These are phyloP conservation scores for Rhinatrema bivittatum DNA, from an alignment of 2,797 vertebrate genomes.

Conservation along the genomic window DNA sequence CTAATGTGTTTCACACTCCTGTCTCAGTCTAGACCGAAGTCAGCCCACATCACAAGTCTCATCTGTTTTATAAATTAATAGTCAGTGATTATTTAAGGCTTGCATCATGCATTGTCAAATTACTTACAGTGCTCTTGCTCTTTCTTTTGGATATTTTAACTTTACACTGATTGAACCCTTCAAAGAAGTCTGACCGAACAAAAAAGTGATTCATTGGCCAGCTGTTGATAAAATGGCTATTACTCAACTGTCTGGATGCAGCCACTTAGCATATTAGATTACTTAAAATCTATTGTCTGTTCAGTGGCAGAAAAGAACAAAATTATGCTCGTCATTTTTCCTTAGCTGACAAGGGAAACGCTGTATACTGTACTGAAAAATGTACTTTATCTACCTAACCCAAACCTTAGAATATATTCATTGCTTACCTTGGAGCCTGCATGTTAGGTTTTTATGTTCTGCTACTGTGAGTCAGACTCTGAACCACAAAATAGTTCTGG, in stretches of 20 bases:
- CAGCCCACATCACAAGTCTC: conserved; percentile 48
- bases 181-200: conserved; percentile 33
- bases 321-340: conserved; percentile 23
- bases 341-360: conserved; percentile 25
- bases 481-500: too few relatives aligned
- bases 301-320: conserved; percentile 33
- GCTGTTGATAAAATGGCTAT: conserved; percentile 51
- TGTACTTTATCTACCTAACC: too few relatives aligned
- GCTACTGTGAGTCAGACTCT: background rate
- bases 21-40: conserved; percentile 64
- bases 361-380: conserved; percentile 6
- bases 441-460: background rate
- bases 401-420: conserved; percentile 6
- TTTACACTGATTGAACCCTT: conserved; percentile 43
- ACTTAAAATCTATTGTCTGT: conserved; percentile 36
- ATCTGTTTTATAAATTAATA: conserved; percentile 54
- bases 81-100: conserved; percentile 46
- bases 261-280: conserved; percentile 49
- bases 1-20: conserved; percentile 57
- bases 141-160: conserved; percentile 40
- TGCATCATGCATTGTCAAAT: conserved; percentile 49
- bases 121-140: conserved; percentile 42
- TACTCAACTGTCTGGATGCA: conserved; percentile 59
- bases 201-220: conserved; percentile 40
- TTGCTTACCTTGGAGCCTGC: background rate